phyloP scores from a whole-genome alignment of 2,888 invertebrate genomes.

The Erebia aethiops region DNA sequence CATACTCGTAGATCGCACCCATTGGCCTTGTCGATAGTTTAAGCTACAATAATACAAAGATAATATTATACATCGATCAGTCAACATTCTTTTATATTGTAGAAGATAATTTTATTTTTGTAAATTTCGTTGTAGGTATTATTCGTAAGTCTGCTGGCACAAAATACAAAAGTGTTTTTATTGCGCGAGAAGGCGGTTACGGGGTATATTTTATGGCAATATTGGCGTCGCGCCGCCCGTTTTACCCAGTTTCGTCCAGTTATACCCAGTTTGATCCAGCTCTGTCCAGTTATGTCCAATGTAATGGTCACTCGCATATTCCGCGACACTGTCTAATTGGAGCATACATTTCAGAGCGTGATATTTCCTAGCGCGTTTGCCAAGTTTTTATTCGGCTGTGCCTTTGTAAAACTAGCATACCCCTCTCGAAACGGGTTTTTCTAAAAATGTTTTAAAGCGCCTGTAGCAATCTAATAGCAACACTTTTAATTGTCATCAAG shows the following conservation, averaged over 20 bases:
- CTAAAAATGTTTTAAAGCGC: not conserved
- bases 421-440: not conserved
- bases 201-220: constrained; percentile 21
- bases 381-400: not conserved
- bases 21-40: too few species aligned
- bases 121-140: not conserved
- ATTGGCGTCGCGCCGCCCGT: constrained; percentile 4
- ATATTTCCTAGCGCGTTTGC: constrained; percentile 4
- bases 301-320: constrained; percentile 2
- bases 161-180: constrained; percentile 24
- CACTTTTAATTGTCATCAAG: not conserved
- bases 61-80: too few species aligned
- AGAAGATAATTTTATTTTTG: not conserved
- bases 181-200: constrained; percentile 4
- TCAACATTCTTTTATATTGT: too few species aligned
- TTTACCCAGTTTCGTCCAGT: constrained; percentile 10
- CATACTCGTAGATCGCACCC: too few species aligned
- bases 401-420: not conserved
- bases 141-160: constrained; percentile 3
- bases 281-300: constrained; percentile 7
- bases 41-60: too few species aligned
- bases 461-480: not conserved
- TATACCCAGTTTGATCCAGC: constrained; percentile 11
- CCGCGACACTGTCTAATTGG: constrained; percentile 9
- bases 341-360: constrained; percentile 2